Evolutionary conservation across 2,113 vertebrate species (phyloP).

Genomic region (Petaurus breviceps): DNA sequence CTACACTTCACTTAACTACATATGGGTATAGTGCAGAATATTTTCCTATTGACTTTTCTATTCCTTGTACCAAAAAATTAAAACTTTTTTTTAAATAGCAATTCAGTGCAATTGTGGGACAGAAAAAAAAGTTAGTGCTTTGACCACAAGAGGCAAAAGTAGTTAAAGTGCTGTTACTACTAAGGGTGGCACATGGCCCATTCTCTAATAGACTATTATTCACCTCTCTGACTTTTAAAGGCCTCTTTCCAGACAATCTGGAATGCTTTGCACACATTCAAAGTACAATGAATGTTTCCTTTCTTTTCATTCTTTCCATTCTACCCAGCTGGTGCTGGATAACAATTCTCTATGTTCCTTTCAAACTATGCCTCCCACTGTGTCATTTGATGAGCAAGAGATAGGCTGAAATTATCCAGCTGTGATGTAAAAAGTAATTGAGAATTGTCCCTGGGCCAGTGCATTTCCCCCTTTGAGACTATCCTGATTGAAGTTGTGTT

Average conservation of each 20-base stretch:
- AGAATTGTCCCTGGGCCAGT: neutral
- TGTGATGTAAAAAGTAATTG: slow-evolving; percentile 44
- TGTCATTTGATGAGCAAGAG: slow-evolving; percentile 42
- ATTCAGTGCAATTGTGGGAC: slow-evolving; percentile 12
- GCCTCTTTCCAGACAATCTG: slow-evolving; percentile 40
- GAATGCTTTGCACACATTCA: slow-evolving; percentile 20
- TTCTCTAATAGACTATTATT: slow-evolving; percentile 35
- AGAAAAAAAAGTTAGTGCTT: slow-evolving; percentile 29
- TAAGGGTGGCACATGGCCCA: neutral
- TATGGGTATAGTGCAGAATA: neutral
- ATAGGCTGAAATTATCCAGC: slow-evolving; percentile 17
- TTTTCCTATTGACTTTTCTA: neutral
- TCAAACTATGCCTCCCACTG: slow-evolving; percentile 47
- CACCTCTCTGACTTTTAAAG: slow-evolving; percentile 24
- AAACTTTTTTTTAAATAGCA: neutral
- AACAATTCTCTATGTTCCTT: slow-evolving; percentile 47
- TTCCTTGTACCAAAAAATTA: neutral
- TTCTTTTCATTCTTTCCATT: slow-evolving; percentile 41
- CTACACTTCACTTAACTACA: neutral
- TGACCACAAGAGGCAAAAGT: slow-evolving; percentile 4
- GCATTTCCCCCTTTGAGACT: slow-evolving; percentile 50
- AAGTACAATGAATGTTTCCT: slow-evolving; percentile 35
- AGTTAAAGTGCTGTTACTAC: neutral
- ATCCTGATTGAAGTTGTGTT: slow-evolving; percentile 27
- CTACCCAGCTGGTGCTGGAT: neutral